These are phyloP conservation scores for Pipistrellus kuhlii DNA, from an alignment of 2,797 vertebrate genomes.

Conservation along the genomic window DNA sequence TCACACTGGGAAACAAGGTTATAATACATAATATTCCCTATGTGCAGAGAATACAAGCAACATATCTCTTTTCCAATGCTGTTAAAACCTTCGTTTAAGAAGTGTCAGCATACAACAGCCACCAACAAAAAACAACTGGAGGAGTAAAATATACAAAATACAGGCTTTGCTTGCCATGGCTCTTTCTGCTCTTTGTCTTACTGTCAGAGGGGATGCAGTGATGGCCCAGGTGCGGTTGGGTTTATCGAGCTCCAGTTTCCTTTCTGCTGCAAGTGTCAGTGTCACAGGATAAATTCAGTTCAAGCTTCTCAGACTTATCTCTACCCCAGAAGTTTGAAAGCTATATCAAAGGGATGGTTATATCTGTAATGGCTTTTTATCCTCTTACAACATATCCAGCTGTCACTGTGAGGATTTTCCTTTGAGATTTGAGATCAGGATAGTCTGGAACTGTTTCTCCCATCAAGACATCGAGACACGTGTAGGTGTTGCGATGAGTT, in stretches of 20 bases:
- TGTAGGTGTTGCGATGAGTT: background rate
- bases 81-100: background rate
- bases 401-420: background rate
- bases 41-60: background rate
- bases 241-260: background rate
- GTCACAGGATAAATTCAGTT: background rate
- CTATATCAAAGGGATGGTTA: background rate
- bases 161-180: rapidly evolving
- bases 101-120: background rate
- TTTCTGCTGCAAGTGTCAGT: background rate
- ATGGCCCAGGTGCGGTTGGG: no score
- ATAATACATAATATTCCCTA: background rate
- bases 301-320: background rate
- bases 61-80: background rate
- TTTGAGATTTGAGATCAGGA: slow-evolving; percentile 18
- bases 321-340: background rate
- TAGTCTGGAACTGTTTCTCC: background rate
- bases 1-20: background rate
- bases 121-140: background rate
- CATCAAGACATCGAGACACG: background rate
- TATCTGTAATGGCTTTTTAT: background rate
- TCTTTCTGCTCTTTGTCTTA: background rate
- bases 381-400: background rate
- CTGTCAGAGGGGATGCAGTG: background rate
- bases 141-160: no score